Evolutionary conservation across 2,797 vertebrate genomes (phyloP).

Genomic region (Rhinoraja longicauda): DNA sequence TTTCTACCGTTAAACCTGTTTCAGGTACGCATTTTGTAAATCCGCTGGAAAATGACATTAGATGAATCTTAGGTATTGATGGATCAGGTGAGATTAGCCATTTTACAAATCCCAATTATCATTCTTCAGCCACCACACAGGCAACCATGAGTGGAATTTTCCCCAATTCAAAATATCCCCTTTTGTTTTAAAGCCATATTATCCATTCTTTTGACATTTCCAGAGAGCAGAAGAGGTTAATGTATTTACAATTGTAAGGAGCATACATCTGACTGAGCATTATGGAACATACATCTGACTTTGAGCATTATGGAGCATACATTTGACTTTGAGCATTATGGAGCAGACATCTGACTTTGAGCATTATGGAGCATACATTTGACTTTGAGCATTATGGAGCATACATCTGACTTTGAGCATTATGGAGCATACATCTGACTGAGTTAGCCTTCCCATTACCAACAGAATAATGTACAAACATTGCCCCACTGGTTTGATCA

Average conservation of each 20-base stretch:
- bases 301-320: no score
- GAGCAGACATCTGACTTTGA: neutral
- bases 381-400: no score
- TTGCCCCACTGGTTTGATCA: slow-evolving; percentile 15
- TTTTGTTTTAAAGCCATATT: neutral
- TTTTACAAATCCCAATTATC: neutral
- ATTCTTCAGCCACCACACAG: neutral
- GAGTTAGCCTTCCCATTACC: slow-evolving; percentile 9
- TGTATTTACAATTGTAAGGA: neutral
- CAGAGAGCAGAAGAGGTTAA: neutral
- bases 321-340: neutral
- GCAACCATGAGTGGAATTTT: neutral
- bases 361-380: neutral
- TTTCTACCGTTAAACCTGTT: neutral
- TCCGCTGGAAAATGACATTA: neutral
- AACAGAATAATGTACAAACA: neutral
- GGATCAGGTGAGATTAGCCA: neutral
- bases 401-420: neutral
- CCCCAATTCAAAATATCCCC: neutral
- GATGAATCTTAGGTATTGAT: neutral
- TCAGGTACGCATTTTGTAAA: neutral
- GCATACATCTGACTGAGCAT: no score
- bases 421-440: neutral
- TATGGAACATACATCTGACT: neutral
- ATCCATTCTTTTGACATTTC: neutral